These are phyloP conservation scores for Dione vanillae DNA, from an alignment of 2,888 invertebrate species.

Conservation along the genomic window DNA sequence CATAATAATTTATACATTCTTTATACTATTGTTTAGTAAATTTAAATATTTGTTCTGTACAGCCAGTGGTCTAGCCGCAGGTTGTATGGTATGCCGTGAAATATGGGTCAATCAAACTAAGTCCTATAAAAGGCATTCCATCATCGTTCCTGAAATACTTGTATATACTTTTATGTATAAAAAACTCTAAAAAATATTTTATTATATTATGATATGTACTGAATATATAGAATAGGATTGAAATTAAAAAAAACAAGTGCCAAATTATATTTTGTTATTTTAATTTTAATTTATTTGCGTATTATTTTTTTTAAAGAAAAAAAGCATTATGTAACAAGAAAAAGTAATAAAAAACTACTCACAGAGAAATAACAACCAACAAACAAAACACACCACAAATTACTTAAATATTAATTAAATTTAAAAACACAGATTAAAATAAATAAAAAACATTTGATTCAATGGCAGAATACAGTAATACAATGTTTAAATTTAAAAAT, in stretches of 20 bases:
- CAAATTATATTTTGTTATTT: too few relatives aligned
- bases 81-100: constrained; percentile 28
- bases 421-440: background rate
- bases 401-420: background rate
- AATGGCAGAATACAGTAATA: constrained; percentile 1
- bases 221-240: too few relatives aligned
- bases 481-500: constrained; percentile 17
- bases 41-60: background rate
- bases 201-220: too few relatives aligned
- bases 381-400: constrained; percentile 5
- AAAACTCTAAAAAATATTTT: too few relatives aligned
- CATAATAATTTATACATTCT: background rate
- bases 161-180: too few relatives aligned
- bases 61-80: constrained; percentile 4
- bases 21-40: background rate
- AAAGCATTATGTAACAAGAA: background rate
- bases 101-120: constrained; percentile 35
- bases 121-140: constrained; percentile 30
- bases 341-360: background rate
- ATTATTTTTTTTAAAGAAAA: background rate
- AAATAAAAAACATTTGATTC: background rate
- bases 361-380: background rate
- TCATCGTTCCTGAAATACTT: background rate
- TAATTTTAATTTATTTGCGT: too few relatives aligned
- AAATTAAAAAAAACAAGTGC: too few relatives aligned